phyloP scores from a whole-genome alignment of 2,797 vertebrate species.

The Odontamblyopus rebecca region DNA sequence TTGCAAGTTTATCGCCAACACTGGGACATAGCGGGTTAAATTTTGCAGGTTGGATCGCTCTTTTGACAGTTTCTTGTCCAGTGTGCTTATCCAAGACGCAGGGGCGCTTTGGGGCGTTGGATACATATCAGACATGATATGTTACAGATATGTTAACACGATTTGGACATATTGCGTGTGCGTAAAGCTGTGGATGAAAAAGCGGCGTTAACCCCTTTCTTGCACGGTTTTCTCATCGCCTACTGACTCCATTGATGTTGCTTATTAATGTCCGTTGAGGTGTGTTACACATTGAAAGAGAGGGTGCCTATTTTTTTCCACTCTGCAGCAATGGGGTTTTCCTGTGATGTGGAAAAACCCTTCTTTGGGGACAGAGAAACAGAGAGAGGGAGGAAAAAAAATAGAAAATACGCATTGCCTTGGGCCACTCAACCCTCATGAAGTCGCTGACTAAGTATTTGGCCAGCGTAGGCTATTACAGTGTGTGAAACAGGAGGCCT shows the following conservation, averaged over 20 bases:
- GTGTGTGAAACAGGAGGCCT: neutral
- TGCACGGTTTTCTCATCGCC: neutral
- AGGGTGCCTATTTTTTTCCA: conserved; percentile 6
- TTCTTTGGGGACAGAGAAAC: neutral
- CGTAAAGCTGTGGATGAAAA: neutral
- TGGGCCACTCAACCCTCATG: conserved; percentile 11
- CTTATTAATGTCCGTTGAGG: neutral
- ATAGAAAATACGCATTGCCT: conserved; percentile 34
- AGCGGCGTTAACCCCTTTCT: neutral
- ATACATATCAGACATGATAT: neutral
- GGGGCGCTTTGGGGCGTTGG: conserved; percentile 45
- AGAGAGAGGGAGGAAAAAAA: neutral
- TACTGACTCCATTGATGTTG: neutral
- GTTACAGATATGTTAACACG: neutral
- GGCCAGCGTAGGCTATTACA: neutral
- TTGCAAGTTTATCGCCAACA: neutral
- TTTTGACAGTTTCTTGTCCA: conserved; percentile 28
- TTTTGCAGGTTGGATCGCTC: conserved; percentile 46
- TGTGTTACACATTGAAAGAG: neutral
- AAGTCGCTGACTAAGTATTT: conserved; percentile 40
- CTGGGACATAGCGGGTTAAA: conserved; percentile 56
- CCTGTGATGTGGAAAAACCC: conserved; percentile 42
- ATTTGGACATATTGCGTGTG: neutral
- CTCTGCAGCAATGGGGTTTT: conserved; percentile 31
- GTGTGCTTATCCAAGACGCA: neutral